These are phyloP conservation scores for Eumacrocentrus americanus DNA, from an alignment of 2,888 invertebrate genomes.

Conservation along the genomic window DNA sequence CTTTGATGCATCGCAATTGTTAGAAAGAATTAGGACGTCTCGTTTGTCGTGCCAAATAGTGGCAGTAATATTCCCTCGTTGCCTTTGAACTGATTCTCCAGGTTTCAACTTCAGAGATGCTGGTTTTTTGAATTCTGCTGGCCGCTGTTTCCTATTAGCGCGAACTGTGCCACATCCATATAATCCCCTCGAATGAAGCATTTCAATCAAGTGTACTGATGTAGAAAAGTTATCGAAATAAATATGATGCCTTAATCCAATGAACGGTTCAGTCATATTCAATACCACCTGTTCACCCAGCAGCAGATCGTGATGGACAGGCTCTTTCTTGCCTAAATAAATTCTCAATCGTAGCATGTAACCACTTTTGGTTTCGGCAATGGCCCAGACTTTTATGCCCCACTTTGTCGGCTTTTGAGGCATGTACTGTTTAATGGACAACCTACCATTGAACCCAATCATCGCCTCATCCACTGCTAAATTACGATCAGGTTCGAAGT, in stretches of 20 bases:
- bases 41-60: slow-evolving; percentile 18
- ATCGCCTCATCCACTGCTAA: slow-evolving; percentile 15
- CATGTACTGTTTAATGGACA: slow-evolving; percentile 29
- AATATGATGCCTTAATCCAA: slow-evolving; percentile 17
- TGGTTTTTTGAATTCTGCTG: slow-evolving; percentile 3
- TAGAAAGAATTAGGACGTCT: slow-evolving; percentile 8
- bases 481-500: background rate
- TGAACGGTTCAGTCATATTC: slow-evolving; percentile 20
- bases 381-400: slow-evolving; percentile 29
- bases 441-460: slow-evolving; percentile 22
- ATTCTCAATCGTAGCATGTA: slow-evolving; percentile 12
- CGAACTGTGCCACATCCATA: slow-evolving; percentile 16
- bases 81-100: slow-evolving; percentile 3
- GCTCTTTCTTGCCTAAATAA: slow-evolving; percentile 26
- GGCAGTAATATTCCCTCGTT: slow-evolving; percentile 1
- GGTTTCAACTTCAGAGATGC: slow-evolving; percentile 10
- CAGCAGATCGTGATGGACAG: slow-evolving; percentile 5
- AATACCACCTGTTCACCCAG: slow-evolving; percentile 28
- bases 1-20: too few species aligned
- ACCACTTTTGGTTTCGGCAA: slow-evolving; percentile 20
- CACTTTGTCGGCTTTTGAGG: slow-evolving; percentile 28
- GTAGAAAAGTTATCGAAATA: slow-evolving; percentile 29
- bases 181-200: too few species aligned
- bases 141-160: slow-evolving; percentile 14
- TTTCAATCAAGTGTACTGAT: slow-evolving; percentile 6